Conservation (phyloP, 2,113 vertebrate species). For the Bos indicus region DNA sequence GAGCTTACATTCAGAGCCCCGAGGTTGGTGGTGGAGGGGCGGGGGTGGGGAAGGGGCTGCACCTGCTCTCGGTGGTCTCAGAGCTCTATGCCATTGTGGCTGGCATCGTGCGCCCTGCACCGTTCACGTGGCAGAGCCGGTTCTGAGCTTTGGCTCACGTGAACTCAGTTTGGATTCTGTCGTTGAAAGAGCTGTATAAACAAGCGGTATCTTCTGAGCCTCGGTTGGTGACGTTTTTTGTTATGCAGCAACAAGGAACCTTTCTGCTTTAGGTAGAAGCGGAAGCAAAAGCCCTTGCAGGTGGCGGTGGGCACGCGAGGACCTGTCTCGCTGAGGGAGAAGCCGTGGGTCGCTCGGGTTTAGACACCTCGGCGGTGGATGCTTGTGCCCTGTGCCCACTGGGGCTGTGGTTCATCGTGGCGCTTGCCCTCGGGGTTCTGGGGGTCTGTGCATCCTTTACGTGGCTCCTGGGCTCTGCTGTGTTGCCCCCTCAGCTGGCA, state of each 20-base stretch:
- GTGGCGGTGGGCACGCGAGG: neutral
- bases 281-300: neutral
- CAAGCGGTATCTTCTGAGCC: neutral
- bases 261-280: neutral
- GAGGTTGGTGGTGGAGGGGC: neutral
- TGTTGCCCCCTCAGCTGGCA: neutral
- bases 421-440: neutral
- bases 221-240: neutral
- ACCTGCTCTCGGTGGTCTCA: neutral
- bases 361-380: neutral
- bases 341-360: neutral
- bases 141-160: neutral
- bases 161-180: neutral
- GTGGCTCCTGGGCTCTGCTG: neutral
- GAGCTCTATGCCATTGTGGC: neutral
- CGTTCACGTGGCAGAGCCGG: neutral
- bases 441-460: neutral
- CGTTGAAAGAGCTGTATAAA: neutral
- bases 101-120: accelerated
- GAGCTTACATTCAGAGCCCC: neutral
- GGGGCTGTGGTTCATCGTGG: neutral
- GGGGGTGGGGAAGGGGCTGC: neutral
- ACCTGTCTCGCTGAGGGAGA: neutral
- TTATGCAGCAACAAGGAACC: neutral
- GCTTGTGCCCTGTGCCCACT: neutral